These are phyloP conservation scores for Myotis davidii DNA, from an alignment of 2,113 vertebrate genomes.

Conservation along the genomic window DNA sequence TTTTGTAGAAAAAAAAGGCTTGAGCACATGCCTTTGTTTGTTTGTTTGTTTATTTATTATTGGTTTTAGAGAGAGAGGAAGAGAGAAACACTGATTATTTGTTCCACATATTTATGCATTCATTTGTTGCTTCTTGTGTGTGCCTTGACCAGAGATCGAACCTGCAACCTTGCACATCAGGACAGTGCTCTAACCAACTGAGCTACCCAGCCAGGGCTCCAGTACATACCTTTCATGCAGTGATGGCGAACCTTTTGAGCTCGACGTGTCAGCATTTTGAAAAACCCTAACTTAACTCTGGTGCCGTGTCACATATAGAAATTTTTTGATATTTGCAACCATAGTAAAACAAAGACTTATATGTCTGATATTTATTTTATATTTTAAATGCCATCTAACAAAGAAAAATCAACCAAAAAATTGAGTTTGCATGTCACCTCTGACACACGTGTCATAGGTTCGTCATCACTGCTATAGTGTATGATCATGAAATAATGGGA, in stretches of 20 bases:
- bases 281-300: too few relatives aligned
- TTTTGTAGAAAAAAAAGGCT: not conserved
- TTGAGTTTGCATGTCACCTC: too few relatives aligned
- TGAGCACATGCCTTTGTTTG: not conserved
- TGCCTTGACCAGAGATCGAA: not conserved
- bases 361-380: too few relatives aligned
- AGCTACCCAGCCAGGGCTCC: not conserved
- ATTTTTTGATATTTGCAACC: too few relatives aligned
- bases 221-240: not conserved
- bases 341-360: too few relatives aligned
- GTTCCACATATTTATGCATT: not conserved
- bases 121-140: not conserved
- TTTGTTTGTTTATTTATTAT: not conserved
- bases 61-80: not conserved
- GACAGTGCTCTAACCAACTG: not conserved
- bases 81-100: not conserved
- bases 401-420: too few relatives aligned
- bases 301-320: too few relatives aligned
- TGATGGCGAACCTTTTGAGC: too few relatives aligned
- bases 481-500: constrained; percentile 24
- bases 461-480: not conserved
- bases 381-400: too few relatives aligned
- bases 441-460: too few relatives aligned
- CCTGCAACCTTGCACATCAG: not conserved
- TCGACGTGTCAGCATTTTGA: too few relatives aligned